These are phyloP conservation scores for Perca fluviatilis DNA, from an alignment of 2,113 vertebrate genomes.

Conservation along the genomic window DNA sequence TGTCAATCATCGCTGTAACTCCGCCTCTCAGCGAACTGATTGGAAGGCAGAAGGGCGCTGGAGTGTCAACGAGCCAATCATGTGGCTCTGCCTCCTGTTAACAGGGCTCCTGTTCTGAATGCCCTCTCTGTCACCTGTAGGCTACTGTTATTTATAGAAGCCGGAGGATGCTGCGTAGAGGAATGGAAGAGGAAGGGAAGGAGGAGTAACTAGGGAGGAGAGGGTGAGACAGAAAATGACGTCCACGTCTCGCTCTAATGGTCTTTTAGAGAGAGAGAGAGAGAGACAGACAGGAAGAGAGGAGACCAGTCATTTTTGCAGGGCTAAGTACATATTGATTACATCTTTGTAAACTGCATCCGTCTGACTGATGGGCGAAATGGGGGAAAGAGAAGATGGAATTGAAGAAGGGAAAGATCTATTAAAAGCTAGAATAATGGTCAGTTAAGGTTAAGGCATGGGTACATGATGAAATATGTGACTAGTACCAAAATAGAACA, in stretches of 20 bases:
- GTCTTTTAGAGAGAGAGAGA: conserved; percentile 17
- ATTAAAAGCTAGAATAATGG: conserved; percentile 17
- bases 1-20: conserved; percentile 42
- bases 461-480: neutral
- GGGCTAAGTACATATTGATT: conserved; percentile 51
- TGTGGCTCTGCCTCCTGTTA: conserved; percentile 76
- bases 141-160: conserved; percentile 78
- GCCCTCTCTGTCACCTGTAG: conserved; percentile 51
- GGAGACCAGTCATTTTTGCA: conserved; percentile 22
- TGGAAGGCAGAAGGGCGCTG: conserved; percentile 53
- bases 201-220: conserved; percentile 16
- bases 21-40: conserved; percentile 60
- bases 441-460: neutral
- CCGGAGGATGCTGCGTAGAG: conserved; percentile 36
- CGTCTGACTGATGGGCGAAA: conserved; percentile 37
- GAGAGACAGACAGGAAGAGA: conserved; percentile 15
- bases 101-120: conserved; percentile 68
- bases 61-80: conserved; percentile 68
- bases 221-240: conserved; percentile 36
- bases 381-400: neutral
- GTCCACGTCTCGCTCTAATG: conserved; percentile 44
- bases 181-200: neutral
- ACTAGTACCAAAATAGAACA: neutral
- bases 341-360: conserved; percentile 14
- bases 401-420: neutral